These are phyloP conservation scores for Silurus meridionalis DNA, from an alignment of 2,113 vertebrate genomes.

Conservation along the genomic window DNA sequence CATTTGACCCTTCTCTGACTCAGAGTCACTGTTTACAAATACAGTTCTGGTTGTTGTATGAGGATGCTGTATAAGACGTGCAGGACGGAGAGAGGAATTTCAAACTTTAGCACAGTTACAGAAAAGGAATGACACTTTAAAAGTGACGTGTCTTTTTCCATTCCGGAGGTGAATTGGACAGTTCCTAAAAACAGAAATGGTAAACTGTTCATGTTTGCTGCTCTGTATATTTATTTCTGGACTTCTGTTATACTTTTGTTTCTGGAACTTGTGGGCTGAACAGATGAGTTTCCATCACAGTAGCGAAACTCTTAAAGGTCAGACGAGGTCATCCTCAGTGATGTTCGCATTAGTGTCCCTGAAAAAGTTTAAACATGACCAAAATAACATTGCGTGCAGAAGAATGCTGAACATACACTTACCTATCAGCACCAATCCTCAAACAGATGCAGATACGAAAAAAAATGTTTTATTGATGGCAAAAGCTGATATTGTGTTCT, in stretches of 20 bases:
- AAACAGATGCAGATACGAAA: constrained; percentile 31
- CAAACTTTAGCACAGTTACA: background rate
- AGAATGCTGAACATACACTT: constrained; percentile 24
- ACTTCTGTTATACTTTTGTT: background rate
- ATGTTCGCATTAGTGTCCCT: constrained; percentile 5
- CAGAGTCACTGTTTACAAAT: constrained; percentile 28
- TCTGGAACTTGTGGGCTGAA: background rate
- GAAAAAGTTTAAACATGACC: background rate
- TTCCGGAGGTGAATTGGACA: background rate
- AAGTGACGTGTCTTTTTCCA: background rate
- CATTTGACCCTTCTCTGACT: constrained; percentile 21
- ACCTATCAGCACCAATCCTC: background rate
- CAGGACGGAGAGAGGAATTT: background rate
- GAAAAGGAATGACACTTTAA: background rate
- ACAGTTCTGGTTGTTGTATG: background rate
- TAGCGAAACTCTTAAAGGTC: constrained; percentile 18
- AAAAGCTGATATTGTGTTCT: constrained; percentile 40
- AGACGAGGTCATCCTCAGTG: constrained; percentile 32
- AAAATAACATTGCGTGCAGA: constrained; percentile 42
- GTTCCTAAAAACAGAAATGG: constrained; percentile 1
- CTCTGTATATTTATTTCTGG: constrained; percentile 26
- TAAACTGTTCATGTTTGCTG: constrained; percentile 15
- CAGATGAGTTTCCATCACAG: constrained; percentile 6
- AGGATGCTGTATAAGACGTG: background rate
- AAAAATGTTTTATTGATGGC: constrained; percentile 26